phyloP scores from a whole-genome alignment of 2,113 vertebrate genomes.

The Daubentonia madagascariensis region DNA sequence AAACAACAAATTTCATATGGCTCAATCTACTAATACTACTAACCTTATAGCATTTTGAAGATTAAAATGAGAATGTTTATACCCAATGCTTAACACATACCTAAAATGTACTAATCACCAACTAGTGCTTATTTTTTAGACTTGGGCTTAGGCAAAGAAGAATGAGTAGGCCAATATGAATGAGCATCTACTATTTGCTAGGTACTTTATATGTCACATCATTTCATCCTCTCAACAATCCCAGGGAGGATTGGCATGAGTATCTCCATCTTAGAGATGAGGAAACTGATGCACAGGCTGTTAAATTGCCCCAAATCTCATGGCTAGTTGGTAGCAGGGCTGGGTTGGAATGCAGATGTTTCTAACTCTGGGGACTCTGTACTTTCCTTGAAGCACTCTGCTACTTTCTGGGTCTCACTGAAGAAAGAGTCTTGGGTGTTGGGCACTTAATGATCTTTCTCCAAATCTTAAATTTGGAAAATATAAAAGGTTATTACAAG shows the following conservation, averaged over 20 bases:
- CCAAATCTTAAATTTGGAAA: background rate
- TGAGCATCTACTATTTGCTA: background rate
- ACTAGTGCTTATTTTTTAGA: background rate
- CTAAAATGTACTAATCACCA: background rate
- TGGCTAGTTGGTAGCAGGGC: background rate
- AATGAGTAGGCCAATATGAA: accelerated
- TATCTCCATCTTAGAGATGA: background rate
- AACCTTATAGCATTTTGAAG: no score
- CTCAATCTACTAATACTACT: background rate
- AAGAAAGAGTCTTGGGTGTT: background rate
- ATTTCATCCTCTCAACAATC: background rate
- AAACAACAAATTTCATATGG: background rate
- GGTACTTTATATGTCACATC: accelerated
- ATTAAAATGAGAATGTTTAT: background rate
- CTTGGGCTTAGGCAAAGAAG: background rate
- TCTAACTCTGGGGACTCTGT: background rate
- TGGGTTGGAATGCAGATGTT: background rate
- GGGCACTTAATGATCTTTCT: background rate
- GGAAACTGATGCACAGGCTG: background rate
- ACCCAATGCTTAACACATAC: accelerated
- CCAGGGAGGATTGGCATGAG: background rate
- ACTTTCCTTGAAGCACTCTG: background rate
- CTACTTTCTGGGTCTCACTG: background rate
- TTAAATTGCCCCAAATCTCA: background rate
- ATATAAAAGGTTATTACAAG: background rate